Conservation (phyloP, 2,888 invertebrate species). For the Bimastos eiseni region DNA sequence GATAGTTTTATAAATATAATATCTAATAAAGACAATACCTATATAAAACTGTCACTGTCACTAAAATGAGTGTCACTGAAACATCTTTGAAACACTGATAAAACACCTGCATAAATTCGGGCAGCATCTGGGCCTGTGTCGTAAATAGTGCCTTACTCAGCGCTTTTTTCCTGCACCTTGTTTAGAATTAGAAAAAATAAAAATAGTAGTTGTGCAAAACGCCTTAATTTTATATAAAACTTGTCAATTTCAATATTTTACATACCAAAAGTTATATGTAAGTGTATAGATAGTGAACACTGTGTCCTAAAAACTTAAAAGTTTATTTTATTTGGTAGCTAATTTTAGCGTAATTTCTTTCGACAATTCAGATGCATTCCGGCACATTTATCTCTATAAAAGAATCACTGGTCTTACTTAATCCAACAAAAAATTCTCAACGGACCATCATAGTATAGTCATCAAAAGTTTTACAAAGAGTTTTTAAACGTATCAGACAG, state of each 20-base stretch:
- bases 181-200: too few species aligned
- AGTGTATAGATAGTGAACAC: too few species aligned
- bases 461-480: neutral
- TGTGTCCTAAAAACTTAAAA: too few species aligned
- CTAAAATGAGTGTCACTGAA: neutral
- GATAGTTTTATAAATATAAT: neutral
- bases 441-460: neutral
- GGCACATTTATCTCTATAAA: too few species aligned
- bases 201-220: too few species aligned
- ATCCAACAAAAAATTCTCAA: neutral
- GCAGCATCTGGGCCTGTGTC: neutral
- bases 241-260: too few species aligned
- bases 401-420: too few species aligned
- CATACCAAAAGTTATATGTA: too few species aligned
- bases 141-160: neutral
- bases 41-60: neutral
- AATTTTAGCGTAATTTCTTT: too few species aligned
- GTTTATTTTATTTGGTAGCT: too few species aligned
- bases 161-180: neutral
- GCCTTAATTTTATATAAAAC: too few species aligned
- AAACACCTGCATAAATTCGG: neutral
- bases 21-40: neutral
- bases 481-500: neutral
- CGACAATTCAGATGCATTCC: too few species aligned
- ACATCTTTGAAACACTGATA: neutral